Evolutionary conservation across 2,888 invertebrate genomes (phyloP).

Genomic region (Melolontha melolontha): DNA sequence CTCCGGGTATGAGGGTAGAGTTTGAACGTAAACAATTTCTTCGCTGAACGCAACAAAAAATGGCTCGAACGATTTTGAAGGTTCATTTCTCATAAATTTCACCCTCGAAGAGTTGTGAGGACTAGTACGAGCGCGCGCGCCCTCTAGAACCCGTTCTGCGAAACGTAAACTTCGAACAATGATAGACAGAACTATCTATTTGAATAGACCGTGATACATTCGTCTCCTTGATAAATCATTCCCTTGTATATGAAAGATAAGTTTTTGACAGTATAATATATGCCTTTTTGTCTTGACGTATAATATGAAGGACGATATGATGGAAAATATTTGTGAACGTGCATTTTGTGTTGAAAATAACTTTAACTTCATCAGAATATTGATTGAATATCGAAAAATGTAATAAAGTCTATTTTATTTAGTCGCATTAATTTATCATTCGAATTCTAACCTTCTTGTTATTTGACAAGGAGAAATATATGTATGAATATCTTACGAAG

Average conservation of each 20-base stretch:
- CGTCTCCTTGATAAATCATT: conserved; percentile 58
- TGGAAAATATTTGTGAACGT: background rate
- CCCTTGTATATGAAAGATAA: conserved; percentile 38
- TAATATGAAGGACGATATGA: conserved; percentile 3
- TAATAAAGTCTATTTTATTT: too few relatives aligned
- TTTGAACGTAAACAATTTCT: conserved; percentile 54
- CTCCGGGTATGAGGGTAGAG: conserved; percentile 51
- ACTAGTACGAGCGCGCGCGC: conserved; percentile 19
- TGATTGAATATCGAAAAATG: background rate
- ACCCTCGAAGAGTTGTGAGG: conserved; percentile 54
- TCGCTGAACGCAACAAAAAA: conserved; percentile 50
- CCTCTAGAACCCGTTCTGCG: conserved; percentile 51
- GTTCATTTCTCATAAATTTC: conserved; percentile 66
- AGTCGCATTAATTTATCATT: too few relatives aligned
- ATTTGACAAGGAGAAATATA: too few relatives aligned
- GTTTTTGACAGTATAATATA: conserved; percentile 37
- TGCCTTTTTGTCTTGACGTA: conserved; percentile 13
- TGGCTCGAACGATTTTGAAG: conserved; percentile 61
- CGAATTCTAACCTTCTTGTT: too few relatives aligned
- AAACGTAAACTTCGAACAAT: conserved; percentile 60
- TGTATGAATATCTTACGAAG: too few relatives aligned
- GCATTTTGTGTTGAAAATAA: too few relatives aligned
- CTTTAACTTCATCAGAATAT: conserved; percentile 3
- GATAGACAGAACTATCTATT: conserved; percentile 65
- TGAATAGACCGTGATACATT: conserved; percentile 60